phyloP scores from a whole-genome alignment of 2,888 invertebrate species.

The Ramazzottius varieornatus region DNA sequence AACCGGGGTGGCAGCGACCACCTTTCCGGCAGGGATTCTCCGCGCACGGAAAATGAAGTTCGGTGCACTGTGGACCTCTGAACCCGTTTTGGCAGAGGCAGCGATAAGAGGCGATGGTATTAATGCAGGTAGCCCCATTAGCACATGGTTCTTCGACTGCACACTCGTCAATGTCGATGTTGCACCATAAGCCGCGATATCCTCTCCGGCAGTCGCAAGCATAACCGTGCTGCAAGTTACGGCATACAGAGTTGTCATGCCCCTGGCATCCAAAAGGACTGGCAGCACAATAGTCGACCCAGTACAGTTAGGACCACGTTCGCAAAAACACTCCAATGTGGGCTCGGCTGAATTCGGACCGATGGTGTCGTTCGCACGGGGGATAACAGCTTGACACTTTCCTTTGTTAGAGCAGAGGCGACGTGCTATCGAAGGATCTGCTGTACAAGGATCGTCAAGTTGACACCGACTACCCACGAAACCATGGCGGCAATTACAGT shows the following conservation, averaged over 20 bases:
- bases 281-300: background rate
- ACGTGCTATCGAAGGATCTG: too few species aligned
- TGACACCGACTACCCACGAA: too few species aligned
- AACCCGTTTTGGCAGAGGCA: constrained; percentile 48
- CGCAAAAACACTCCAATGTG: too few species aligned
- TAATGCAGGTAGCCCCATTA: constrained; percentile 18
- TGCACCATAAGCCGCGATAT: background rate
- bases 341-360: too few species aligned
- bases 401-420: too few species aligned
- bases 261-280: background rate
- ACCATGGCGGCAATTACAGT: too few species aligned
- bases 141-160: constrained; percentile 16
- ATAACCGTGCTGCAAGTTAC: background rate
- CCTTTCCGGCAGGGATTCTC: background rate
- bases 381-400: too few species aligned
- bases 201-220: background rate
- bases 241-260: too few species aligned
- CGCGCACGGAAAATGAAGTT: background rate
- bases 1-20: background rate
- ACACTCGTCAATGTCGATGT: constrained; percentile 16
- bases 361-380: too few species aligned
- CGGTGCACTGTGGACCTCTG: constrained; percentile 46
- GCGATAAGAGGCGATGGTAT: constrained; percentile 29
- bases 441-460: too few species aligned
- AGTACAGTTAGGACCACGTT: too few species aligned